phyloP scores from a whole-genome alignment of 2,113 vertebrate species.

The Thymallus thymallus region DNA sequence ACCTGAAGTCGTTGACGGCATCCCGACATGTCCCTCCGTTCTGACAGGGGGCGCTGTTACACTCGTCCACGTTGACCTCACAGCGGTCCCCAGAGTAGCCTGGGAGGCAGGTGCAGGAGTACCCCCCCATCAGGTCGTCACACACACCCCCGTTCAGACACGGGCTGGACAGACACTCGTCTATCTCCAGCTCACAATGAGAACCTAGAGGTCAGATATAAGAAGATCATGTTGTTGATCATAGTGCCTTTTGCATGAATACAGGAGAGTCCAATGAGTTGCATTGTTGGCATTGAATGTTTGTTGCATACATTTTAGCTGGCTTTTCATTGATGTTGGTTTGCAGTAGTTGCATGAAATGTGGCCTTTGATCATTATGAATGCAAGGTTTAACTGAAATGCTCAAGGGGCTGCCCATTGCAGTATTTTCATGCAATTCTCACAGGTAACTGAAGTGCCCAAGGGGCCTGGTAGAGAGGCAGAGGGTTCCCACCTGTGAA shows the following conservation, averaged over 20 bases:
- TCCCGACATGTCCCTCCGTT: conserved; percentile 89
- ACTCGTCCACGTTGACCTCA: conserved; percentile 88
- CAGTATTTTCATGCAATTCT: too few relatives aligned
- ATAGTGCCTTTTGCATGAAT: too few relatives aligned
- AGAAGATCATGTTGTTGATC: background rate
- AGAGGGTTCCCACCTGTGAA: conserved; percentile 78
- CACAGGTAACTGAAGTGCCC: background rate
- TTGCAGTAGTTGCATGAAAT: too few relatives aligned
- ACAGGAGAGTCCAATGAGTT: too few relatives aligned
- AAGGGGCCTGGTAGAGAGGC: background rate
- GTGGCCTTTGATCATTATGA: background rate
- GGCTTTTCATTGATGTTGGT: background rate
- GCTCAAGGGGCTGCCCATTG: background rate
- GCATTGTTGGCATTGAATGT: too few relatives aligned
- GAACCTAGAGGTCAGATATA: too few relatives aligned
- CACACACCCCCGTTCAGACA: conserved; percentile 89
- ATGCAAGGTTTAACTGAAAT: background rate
- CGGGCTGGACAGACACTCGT: conserved; percentile 88
- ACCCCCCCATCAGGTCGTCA: conserved; percentile 82
- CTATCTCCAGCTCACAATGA: conserved; percentile 86
- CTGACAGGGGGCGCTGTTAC: conserved; percentile 86
- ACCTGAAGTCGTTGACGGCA: conserved; percentile 87
- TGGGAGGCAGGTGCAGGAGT: conserved; percentile 81
- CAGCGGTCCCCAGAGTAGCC: conserved; percentile 87
- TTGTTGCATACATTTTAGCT: too few relatives aligned